Percentiles rank a stretch among this genome's conserved stretches.
Conservation (phyloP, 1,140 invertebrate species). For the Aradophagus sp. region DNA sequence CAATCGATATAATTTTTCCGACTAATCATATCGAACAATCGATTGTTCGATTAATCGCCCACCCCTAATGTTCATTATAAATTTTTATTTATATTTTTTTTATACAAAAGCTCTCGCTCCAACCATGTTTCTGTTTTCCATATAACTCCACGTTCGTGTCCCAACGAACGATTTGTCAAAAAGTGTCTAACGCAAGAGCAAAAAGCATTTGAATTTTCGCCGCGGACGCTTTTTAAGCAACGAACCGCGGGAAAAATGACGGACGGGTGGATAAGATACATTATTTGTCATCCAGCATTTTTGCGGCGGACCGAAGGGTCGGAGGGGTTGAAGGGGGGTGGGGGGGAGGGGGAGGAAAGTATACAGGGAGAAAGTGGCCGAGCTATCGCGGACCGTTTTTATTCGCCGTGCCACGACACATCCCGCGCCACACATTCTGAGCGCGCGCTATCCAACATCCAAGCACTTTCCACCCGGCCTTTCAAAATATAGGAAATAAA, state of each 20-base stretch:
- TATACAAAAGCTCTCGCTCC: too few species aligned
- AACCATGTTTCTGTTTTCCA: too few species aligned
- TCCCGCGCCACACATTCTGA: constrained; percentile 39
- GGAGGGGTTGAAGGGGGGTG: too few species aligned
- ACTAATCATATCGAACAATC: too few species aligned
- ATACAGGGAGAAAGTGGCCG: constrained; percentile 42
- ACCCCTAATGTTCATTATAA: too few species aligned
- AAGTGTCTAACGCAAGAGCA: constrained; percentile 10
- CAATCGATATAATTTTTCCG: too few species aligned
- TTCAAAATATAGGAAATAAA: constrained; percentile 62
- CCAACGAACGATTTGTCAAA: constrained; percentile 25
- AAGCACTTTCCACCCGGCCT: constrained; percentile 59
- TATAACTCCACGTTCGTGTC: too few species aligned
- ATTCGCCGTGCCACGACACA: constrained; percentile 39
- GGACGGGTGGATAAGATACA: constrained; percentile 40
- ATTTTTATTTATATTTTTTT: too few species aligned
- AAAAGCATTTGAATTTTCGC: constrained; percentile 51
- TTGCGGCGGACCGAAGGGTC: constrained; percentile 19
- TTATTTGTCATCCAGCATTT: constrained; percentile 55
- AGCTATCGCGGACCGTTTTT: constrained; percentile 31
- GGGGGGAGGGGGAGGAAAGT: constrained; percentile 36
- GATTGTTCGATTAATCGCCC: too few species aligned
- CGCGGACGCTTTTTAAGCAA: constrained; percentile 17
- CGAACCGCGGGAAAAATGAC: constrained; percentile 27
- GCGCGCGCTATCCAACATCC: constrained; percentile 47